phyloP scores from a whole-genome alignment of 2,797 vertebrate genomes.

The Crenichthys baileyi region DNA sequence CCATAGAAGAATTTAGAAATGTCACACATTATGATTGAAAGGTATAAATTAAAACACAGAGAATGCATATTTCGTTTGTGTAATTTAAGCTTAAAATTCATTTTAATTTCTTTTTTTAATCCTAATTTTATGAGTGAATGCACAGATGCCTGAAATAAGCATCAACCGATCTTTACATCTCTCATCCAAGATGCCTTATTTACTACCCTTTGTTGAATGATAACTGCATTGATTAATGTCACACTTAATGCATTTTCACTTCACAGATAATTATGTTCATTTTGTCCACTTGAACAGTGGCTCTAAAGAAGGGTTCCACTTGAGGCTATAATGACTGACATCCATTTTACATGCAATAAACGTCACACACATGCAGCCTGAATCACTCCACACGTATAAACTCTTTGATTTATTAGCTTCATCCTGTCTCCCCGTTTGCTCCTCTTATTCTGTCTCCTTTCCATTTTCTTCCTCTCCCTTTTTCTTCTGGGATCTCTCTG shows the following conservation, averaged over 20 bases:
- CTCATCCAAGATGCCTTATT: background rate
- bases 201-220: background rate
- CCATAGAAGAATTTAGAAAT: background rate
- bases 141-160: background rate
- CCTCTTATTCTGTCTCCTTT: constrained; percentile 7
- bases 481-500: constrained; percentile 47
- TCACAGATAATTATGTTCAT: constrained; percentile 14
- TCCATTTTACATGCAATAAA: constrained; percentile 34
- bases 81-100: background rate
- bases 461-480: constrained; percentile 1
- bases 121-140: background rate
- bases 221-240: constrained; percentile 10
- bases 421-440: background rate
- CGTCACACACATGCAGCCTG: constrained; percentile 5
- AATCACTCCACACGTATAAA: background rate
- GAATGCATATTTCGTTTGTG: background rate
- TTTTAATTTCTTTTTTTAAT: background rate
- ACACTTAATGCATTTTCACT: constrained; percentile 11
- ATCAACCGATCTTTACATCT: background rate
- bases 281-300: constrained; percentile 22
- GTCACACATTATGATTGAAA: background rate
- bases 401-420: constrained; percentile 1
- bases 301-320: constrained; percentile 25
- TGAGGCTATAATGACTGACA: constrained; percentile 20
- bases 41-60: background rate